Evolutionary conservation across 1,140 invertebrate species (phyloP), one percentile per base, ranked within the genome.

Genomic region (Drosophila mayri): DNA sequence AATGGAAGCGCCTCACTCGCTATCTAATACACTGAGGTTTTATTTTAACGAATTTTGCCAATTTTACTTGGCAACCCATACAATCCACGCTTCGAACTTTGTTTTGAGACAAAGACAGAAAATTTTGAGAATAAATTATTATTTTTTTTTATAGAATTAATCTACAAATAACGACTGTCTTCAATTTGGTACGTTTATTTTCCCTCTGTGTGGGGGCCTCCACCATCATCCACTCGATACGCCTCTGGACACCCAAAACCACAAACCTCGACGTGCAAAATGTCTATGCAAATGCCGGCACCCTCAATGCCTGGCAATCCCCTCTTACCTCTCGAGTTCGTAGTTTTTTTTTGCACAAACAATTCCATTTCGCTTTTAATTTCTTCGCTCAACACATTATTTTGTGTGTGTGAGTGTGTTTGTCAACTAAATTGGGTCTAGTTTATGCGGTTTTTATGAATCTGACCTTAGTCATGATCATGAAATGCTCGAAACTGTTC

Each of bases 391-490:
- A 58, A 58, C 35, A 54, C 50, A 54, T 35, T 63, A 49, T 65
- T 61, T 60, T 58, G 49, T 38, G 47, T 72, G 47, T 64, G 52
- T 57, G 50, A 66, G 52, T 62, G 35, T 41, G 57, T 52, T 50
- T 75, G 58, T 79, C 61, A 58, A 66, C 71, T 90, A 82, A 90
- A 90, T 90, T 90, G 76, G 79, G 79, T 90, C 81, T 82, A 86
- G 81, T 86, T 82, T 90, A 86, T 90, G 81, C 66, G 86, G 72
- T 80, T 90, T 87, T 88, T 76, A 91, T 91, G 71, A 90, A 90
- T 86, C 76, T 86, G 86, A 90, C 86, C 86, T 90, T 79, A 82
- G 81, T 85, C 85, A 85, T 90, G 85, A 90, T 76, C 85, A 79
- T 90, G 85, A 90, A 85, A 63, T 60, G 54, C 64, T 76, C 49